Evolutionary conservation across 2,888 invertebrate species (phyloP).

Genomic region (Didymodactylos carnosus): DNA sequence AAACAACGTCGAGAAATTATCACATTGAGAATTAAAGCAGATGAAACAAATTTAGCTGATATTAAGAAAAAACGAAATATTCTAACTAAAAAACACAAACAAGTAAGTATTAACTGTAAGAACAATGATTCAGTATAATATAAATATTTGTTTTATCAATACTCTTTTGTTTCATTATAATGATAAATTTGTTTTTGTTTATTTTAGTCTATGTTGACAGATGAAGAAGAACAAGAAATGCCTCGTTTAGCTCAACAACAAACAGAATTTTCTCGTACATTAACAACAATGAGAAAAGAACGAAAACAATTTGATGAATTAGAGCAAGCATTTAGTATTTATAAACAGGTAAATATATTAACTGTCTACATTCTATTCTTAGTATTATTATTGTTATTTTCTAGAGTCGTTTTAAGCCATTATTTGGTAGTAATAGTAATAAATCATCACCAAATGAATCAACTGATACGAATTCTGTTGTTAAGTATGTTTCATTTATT

Average conservation of each 20-base stretch:
- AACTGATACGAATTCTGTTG: no score
- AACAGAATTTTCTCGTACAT: background rate
- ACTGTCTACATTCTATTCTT: no score
- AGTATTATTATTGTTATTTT: no score
- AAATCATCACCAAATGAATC: no score
- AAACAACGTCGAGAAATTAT: background rate
- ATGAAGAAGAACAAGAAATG: conserved; percentile 1
- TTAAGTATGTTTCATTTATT: no score
- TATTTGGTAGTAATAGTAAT: no score
- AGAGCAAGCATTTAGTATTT: background rate
- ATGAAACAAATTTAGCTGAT: background rate
- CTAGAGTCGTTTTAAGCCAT: no score
- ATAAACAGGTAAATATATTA: no score
- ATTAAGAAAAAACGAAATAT: background rate
- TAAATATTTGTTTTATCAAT: no score
- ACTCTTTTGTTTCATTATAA: no score
- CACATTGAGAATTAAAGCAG: background rate
- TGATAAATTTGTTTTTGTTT: no score
- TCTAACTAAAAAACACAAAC: background rate
- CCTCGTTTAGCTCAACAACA: background rate
- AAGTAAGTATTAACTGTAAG: background rate
- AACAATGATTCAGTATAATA: no score
- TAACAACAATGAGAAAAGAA: background rate
- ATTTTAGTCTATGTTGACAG: background rate
- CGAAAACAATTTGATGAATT: background rate